Base-by-base conservation (phyloP, 1,140 invertebrate genomes). In the Penaeus indicus region DNA sequence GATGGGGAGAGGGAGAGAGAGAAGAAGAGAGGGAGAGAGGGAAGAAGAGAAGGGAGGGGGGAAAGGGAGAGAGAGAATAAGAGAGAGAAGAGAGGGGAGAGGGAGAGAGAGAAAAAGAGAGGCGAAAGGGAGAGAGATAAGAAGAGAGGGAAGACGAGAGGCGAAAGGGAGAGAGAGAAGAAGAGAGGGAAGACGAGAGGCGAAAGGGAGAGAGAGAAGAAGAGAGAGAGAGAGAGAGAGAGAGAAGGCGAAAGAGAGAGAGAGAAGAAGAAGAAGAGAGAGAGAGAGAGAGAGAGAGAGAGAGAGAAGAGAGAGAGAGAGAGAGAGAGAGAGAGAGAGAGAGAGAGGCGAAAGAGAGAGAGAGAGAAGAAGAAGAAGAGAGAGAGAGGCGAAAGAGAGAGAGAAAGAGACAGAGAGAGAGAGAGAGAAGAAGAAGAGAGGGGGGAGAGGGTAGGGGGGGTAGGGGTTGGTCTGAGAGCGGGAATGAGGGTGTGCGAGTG, bases 111-210 rank as follows among this genome's bases (percentile, higher is more conserved):
- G 32, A 32, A 32, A 2, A 0, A 32, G 32, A 32, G 27, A 78
- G 27, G 27, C 38, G 38, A 27, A 21, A 38, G 3, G 32, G 75
- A 78, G 75, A 47, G 10, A 78, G 75, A 78, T 47, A n/a, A 78
- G 75, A 47, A 25, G 16, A 19, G 60, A 32, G 32, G 61, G 3
- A 63, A 75, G 72, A 38, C 25, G 38, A n/a, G 47, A 82, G 60
- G 63, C n/a, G 80, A 60, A 61, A 62, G 60, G 63, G n/a, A 82
- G 47, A 82, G 60, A 82, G n/a, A 82, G 64, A 69, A 61, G 63
- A n/a, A 82, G 80, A 82, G 47, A 82, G 61, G 63, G 25, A 3
- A 10, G 22, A 25, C 13, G 19, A 25, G 22, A 27, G 75, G 11
- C 32, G 2, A 54, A 47, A 38, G 77, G n/a, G 77, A 79, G 42